Evolutionary conservation across 2,888 invertebrate genomes (phyloP), one percentile per base, ranked within the genome.

Genomic region (Physocephala rufipes): DNA sequence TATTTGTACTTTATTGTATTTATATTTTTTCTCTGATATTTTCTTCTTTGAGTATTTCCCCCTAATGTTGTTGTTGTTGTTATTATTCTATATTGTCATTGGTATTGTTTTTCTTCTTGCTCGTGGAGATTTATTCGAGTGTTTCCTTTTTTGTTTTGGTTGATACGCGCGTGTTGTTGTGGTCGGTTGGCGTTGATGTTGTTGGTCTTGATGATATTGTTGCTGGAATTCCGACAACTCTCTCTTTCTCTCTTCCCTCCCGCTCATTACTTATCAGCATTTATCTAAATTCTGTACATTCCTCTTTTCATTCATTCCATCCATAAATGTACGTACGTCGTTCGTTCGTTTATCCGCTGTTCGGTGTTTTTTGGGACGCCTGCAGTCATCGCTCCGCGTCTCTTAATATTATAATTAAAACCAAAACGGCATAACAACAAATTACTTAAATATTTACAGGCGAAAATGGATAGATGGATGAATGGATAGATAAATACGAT

Each of bases 321-420:
- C 19, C 55, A 45, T 43, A 19, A 28, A 61, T 15, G 28, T 43
- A 19, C 30, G 1, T 36, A 36, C 61, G 61, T 30, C 61, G 66
- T 51, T 51, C 66, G 61, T 53, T 26, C 55, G n/a, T 30, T 26
- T 36, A 21, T 63, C 45, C 36, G 58, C n/a, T 66, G 28, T 21
- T 63, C 51, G 49, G 59, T 70, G 68, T 62, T 49, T 49, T 49
- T 15, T 19, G 49, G 15, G 49, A 49, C 19, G 19, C 49, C 49
- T 49, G 49, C 49, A 49, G 19, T 19, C 15, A n/a, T 49, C 49
- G 19, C 49, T 4, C 13, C 47, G 45, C 58, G 16, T 58, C 67
- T 71, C 74, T 73, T 74, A 74, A 74, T 73, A 72, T 71, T 72
- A 61, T 69, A 73, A 73, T 73, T 73, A 72, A 73, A 74, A 64